Conservation (phyloP, 37 sponge, comb jelly and placozoan species). For the Amphimedon queenslandica region DNA sequence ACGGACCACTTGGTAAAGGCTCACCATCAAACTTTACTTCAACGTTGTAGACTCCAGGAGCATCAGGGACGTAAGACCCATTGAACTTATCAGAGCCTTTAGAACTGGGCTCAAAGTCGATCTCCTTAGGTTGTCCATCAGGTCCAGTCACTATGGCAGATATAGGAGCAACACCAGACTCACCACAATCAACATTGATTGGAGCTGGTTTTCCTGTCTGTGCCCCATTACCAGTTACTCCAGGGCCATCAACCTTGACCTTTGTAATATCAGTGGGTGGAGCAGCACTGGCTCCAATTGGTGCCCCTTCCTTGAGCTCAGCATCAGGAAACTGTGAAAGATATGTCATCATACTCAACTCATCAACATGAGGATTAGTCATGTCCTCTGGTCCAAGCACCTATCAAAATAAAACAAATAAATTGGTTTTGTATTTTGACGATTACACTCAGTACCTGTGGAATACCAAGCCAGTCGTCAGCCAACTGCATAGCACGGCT, state of each 20-base stretch:
- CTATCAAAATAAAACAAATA: too few relatives aligned
- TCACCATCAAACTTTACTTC: conserved; percentile 74
- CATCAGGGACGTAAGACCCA: conserved; percentile 45
- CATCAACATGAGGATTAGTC: conserved; percentile 92
- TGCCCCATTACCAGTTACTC: conserved; percentile 84
- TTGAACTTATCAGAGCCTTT: conserved; percentile 16
- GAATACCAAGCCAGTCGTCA: conserved; percentile 92
- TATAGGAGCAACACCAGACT: conserved; percentile 73
- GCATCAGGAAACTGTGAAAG: conserved; percentile 94
- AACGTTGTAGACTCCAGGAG: conserved; percentile 67
- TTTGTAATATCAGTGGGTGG: not conserved
- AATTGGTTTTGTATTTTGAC: too few relatives aligned
- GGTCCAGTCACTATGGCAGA: conserved; percentile 59
- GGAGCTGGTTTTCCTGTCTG: conserved; percentile 52
- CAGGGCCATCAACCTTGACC: conserved; percentile 71
- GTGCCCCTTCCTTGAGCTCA: conserved; percentile 84
- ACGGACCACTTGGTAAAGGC: conserved; percentile 66
- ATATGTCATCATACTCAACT: conserved; percentile 98
- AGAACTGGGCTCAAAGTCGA: conserved; percentile 10
- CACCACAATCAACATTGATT: conserved; percentile 71
- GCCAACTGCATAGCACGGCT: conserved; percentile 86
- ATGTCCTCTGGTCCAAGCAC: conserved; percentile 91
- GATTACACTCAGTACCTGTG: conserved; percentile 39
- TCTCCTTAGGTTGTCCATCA: conserved; percentile 25
- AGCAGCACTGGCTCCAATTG: conserved; percentile 14